phyloP scores from a whole-genome alignment of 1,140 invertebrate genomes.

The Macrosteles quadrilineatus region DNA sequence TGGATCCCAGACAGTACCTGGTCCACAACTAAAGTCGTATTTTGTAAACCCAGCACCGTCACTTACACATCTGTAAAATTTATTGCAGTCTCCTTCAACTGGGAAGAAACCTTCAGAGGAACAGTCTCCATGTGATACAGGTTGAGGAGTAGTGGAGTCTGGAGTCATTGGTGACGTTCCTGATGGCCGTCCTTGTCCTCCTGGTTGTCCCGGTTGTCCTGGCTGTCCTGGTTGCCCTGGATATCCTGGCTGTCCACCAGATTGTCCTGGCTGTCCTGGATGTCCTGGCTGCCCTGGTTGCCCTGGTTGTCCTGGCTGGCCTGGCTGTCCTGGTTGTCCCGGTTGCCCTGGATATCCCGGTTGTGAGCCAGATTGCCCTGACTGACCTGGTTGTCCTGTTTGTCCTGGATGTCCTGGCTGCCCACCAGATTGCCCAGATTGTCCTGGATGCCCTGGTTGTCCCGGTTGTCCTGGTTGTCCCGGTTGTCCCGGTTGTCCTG shows the following conservation, averaged over 20 bases:
- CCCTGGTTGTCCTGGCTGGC: conserved; percentile 2
- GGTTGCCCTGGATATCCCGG: no score
- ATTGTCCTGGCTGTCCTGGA: conserved; percentile 3
- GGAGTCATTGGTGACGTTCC: conserved; percentile 3
- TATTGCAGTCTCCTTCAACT: conserved; percentile 50
- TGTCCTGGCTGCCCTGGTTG: neutral
- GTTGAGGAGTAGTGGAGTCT: neutral
- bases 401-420: conserved; percentile 23
- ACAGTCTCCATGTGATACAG: conserved; percentile 44
- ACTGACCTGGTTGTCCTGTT: conserved; percentile 11
- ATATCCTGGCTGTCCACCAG: neutral
- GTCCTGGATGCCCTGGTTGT: no score
- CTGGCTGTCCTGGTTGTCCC: conserved; percentile 5
- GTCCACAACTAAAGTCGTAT: conserved; percentile 51
- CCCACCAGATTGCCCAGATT: no score
- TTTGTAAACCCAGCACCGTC: conserved; percentile 49
- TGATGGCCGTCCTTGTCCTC: neutral
- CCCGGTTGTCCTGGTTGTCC: no score
- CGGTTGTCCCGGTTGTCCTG: no score
- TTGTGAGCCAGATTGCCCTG: neutral
- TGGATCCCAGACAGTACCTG: conserved; percentile 54
- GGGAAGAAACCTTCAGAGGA: conserved; percentile 60
- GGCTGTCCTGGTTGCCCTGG: neutral
- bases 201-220: neutral
- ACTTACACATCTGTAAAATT: conserved; percentile 52